Base-by-base conservation (phyloP, 1,140 invertebrate species). In the Bradynema listronoti region DNA sequence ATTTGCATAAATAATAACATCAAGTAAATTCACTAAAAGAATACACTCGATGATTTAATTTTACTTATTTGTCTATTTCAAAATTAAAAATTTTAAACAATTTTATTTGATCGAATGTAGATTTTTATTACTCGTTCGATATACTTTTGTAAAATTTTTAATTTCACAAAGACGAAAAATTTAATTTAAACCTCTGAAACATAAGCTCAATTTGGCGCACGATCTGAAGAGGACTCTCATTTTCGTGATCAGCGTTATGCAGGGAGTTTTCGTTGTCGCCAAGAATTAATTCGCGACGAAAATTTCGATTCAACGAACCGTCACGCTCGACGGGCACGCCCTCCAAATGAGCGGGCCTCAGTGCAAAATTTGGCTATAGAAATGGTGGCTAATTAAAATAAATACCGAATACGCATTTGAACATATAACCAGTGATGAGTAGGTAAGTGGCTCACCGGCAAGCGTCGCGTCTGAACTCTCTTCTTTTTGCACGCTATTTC, bases 341-440 rank as follows among this genome's bases (percentile, higher is more conserved):
- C 16, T 67, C 49, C 32, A 67, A 41, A 51, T 67, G 65, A 58
- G 65, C 66, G 3, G 67, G 67, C 14, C 64, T 51, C 42, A n/a
- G n/a, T n/a, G n/a, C n/a, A n/a, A n/a, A n/a, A n/a, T n/a, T n/a
- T n/a, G n/a, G n/a, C n/a, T n/a, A n/a, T n/a, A n/a, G n/a, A n/a
- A n/a, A n/a, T n/a, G n/a, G n/a, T n/a, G n/a, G n/a, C n/a, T n/a
- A n/a, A n/a, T n/a, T n/a, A n/a, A n/a, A n/a, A n/a, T n/a, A n/a
- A n/a, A n/a, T n/a, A n/a, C n/a, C n/a, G n/a, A n/a, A n/a, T n/a
- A n/a, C n/a, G n/a, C n/a, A n/a, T n/a, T n/a, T n/a, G n/a, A n/a
- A n/a, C n/a, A n/a, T n/a, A n/a, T n/a, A n/a, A n/a, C n/a, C n/a
- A n/a, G n/a, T n/a, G n/a, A n/a, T n/a, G n/a, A n/a, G n/a, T n/a